Conservation (phyloP, 2,888 invertebrate genomes). For the Drosophila imparisetae region DNA sequence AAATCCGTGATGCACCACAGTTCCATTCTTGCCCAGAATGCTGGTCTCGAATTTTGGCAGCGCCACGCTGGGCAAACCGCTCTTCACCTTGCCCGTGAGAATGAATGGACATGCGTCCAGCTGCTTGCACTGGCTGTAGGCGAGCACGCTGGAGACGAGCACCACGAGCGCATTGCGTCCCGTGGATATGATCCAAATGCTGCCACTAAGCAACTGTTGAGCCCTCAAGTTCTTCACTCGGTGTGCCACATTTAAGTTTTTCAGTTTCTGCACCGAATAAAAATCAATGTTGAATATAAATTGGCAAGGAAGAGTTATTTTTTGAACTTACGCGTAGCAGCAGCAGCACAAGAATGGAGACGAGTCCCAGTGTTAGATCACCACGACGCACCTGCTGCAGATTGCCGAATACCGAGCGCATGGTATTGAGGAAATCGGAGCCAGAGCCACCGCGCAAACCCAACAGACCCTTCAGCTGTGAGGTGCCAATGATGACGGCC, state of each 20-base stretch:
- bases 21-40: slow-evolving; percentile 75
- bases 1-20: slow-evolving; percentile 74
- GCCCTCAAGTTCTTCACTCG: slow-evolving; percentile 77
- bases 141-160: slow-evolving; percentile 87
- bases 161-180: slow-evolving; percentile 94
- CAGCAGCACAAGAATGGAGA: slow-evolving; percentile 90
- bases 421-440: slow-evolving; percentile 90
- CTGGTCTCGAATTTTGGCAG: slow-evolving; percentile 90
- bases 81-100: slow-evolving; percentile 89
- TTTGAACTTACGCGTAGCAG: slow-evolving; percentile 89
- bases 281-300: not conserved
- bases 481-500: slow-evolving; percentile 94
- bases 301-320: not conserved
- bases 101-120: slow-evolving; percentile 87
- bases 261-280: slow-evolving; percentile 65
- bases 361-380: slow-evolving; percentile 90
- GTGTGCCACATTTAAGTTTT: slow-evolving; percentile 64
- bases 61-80: slow-evolving; percentile 89
- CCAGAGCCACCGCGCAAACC: slow-evolving; percentile 90
- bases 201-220: slow-evolving; percentile 85
- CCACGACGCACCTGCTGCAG: slow-evolving; percentile 88
- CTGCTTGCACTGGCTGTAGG: slow-evolving; percentile 86
- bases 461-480: slow-evolving; percentile 91
- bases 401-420: slow-evolving; percentile 89
- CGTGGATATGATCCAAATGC: slow-evolving; percentile 91